Evolutionary conservation across 2,113 vertebrate species (phyloP).

Genomic region (Hipposideros armiger): DNA sequence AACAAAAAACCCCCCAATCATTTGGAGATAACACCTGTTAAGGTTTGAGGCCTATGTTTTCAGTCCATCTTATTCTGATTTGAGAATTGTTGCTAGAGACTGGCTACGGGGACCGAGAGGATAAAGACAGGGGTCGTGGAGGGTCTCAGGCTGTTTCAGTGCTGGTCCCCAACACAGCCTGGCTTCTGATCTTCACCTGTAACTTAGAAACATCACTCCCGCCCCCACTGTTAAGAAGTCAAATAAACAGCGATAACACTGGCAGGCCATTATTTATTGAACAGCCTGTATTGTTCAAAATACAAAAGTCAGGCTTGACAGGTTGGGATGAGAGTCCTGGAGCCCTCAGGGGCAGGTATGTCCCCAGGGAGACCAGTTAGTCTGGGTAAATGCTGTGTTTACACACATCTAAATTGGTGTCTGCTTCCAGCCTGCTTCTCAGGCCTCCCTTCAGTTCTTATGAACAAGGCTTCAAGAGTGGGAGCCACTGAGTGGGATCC

Average conservation of each 20-base stretch:
- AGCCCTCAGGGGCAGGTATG: neutral
- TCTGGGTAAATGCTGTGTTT: neutral
- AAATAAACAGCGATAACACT: neutral
- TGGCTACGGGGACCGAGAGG: neutral
- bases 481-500: neutral
- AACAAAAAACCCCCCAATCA: neutral
- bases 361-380: neutral
- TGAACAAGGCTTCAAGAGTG: neutral
- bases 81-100: neutral
- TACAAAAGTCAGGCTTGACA: conserved; percentile 2
- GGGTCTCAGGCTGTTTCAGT: neutral
- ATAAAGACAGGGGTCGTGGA: neutral
- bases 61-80: neutral
- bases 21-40: neutral
- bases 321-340: neutral
- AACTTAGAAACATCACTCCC: neutral
- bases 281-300: neutral
- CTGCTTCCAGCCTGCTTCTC: neutral
- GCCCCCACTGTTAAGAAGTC: neutral
- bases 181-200: neutral
- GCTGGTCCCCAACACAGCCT: neutral
- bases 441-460: neutral
- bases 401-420: neutral
- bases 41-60: neutral
- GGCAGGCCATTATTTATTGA: conserved; percentile 38